Evolutionary conservation across 2,113 vertebrate genomes (phyloP), one percentile per base, ranked within the genome.

Genomic region (Muntiacus reevesi): DNA sequence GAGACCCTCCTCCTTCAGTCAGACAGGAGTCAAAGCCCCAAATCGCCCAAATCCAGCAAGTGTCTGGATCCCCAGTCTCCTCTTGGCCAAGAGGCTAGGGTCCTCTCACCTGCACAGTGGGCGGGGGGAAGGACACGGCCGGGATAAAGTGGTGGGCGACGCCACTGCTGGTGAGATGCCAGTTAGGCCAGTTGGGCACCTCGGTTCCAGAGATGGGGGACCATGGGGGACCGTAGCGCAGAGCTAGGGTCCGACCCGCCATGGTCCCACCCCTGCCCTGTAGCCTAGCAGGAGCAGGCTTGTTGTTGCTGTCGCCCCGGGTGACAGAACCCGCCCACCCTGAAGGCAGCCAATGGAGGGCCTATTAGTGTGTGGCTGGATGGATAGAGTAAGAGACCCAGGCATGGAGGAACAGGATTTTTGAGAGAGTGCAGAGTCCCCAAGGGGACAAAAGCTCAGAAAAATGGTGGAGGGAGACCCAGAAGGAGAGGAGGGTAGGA

Each of bases 101-200:
- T 16, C 50, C 54, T 64, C 91, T 97, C 86, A 99, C 98, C 97
- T 95, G 96, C 33, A 96, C 57, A 3, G 90, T 67, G 8, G 97
- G 91, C 11, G 88, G 96, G 7, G 88, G 95, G 7, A 98, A 98
- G 47, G 97, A 43, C 4, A 33, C 21, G 0, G 91, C 3, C 59
- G 96, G 88, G 71, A 67, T 94, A 7, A 87, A 16, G 81, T 96
- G 95, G 59, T 97, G 98, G 91, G 91, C 97, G 13, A 98, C 87
- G 2, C 98, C 97, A 16, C 98, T 98, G 91, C 98, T 98, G 52
- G 97, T 98, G 82, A 97, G 97, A 71, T 59, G 89, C 98, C 98
- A 97, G 67, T 40, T 79, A 43, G 88, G 97, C 91, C 96, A 43
- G 92, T 50, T 50, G 47, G 93, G 40, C 43, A 92, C 87, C 52